These are phyloP conservation scores for Eonycteris spelaea DNA, from an alignment of 2,113 vertebrate genomes.

Conservation along the genomic window DNA sequence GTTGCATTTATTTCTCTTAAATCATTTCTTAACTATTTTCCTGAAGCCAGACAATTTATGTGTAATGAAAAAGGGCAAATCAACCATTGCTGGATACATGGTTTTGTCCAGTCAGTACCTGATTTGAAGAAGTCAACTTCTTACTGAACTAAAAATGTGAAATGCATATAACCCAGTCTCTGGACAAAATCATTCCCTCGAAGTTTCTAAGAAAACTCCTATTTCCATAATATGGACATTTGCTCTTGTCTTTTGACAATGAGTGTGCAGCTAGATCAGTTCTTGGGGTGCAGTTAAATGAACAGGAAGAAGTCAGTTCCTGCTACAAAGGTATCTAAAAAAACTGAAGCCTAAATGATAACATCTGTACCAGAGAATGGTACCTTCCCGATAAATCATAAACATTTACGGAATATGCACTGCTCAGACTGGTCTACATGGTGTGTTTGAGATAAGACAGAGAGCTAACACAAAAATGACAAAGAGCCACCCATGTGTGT, in stretches of 20 bases:
- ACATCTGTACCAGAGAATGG: neutral
- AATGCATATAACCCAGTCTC: neutral
- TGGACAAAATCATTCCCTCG: neutral
- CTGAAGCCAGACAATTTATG: neutral
- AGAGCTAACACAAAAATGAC: neutral
- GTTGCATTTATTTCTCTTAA: slow-evolving; percentile 26
- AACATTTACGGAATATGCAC: neutral
- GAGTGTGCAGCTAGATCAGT: neutral
- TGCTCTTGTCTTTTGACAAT: slow-evolving; percentile 5
- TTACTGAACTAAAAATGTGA: neutral
- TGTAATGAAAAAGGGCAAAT: neutral
- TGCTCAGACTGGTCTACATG: neutral
- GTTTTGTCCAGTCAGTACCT: neutral
- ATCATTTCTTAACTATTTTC: slow-evolving; percentile 13
- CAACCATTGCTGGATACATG: neutral
- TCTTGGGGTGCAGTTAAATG: neutral
- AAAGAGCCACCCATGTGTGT: neutral
- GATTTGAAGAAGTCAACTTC: neutral
- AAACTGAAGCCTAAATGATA: neutral
- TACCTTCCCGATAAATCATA: neutral
- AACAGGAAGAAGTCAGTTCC: neutral
- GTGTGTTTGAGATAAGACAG: neutral
- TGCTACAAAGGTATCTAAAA: neutral
- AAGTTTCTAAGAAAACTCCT: slow-evolving; percentile 14
- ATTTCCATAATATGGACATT: neutral